These are phyloP conservation scores for Patagioenas fasciata DNA, from an alignment of 2,113 vertebrate genomes.

Conservation along the genomic window DNA sequence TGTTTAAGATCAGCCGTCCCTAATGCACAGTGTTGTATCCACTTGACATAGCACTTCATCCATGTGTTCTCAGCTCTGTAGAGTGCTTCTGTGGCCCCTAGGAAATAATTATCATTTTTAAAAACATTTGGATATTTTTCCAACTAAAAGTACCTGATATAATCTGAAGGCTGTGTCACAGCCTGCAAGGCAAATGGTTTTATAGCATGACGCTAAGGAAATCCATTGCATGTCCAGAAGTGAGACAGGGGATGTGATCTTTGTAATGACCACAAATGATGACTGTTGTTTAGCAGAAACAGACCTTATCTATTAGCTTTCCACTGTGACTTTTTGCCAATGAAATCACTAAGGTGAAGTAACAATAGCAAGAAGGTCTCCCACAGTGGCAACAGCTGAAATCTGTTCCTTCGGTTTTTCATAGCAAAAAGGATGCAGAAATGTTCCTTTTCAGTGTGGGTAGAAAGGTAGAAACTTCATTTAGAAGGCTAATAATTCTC, in stretches of 20 bases:
- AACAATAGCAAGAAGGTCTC: background rate
- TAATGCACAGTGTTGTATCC: background rate
- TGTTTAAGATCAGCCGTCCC: background rate
- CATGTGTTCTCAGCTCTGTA: background rate
- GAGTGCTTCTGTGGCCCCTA: background rate
- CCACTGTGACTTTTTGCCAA: background rate
- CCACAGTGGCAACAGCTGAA: background rate
- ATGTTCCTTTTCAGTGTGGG: background rate
- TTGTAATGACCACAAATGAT: background rate
- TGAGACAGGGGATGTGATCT: background rate
- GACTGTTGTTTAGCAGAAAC: background rate
- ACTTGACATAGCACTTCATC: background rate
- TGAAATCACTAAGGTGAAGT: background rate
- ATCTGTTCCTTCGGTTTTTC: background rate
- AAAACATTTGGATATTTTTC: background rate
- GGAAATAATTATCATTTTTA: background rate
- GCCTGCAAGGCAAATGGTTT: background rate
- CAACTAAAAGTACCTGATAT: background rate
- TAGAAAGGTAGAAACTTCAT: fast-evolving
- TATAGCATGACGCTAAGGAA: background rate
- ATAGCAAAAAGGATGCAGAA: background rate
- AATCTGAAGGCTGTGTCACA: background rate
- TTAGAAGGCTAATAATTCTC: background rate
- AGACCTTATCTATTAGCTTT: background rate
- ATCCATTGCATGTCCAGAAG: background rate